Percentiles rank a stretch among this genome's conserved stretches.
Evolutionary conservation across 2,888 invertebrate genomes (phyloP).

Genomic region (Epistrophe grossulariae): DNA sequence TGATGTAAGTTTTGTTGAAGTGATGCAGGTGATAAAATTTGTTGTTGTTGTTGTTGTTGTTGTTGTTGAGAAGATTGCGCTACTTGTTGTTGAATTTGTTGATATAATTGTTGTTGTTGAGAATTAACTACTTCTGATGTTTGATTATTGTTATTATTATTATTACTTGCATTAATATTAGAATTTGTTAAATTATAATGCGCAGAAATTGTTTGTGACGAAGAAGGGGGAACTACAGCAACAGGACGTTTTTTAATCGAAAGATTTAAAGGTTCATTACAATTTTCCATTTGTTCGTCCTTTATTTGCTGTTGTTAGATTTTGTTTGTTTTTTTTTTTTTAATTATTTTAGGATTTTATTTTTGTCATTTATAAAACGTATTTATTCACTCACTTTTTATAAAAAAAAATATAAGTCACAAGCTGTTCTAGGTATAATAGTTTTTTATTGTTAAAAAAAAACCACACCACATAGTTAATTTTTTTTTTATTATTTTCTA

Average conservation of each 20-base stretch:
- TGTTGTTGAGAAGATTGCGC: slow-evolving; percentile 19
- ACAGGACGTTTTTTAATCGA: slow-evolving; percentile 85
- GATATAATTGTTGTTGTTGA: slow-evolving; percentile 52
- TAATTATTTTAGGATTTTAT: not conserved
- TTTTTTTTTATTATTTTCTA: not conserved
- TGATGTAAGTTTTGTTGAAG: slow-evolving; percentile 49
- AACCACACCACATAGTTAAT: not conserved
- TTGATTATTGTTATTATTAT: slow-evolving; percentile 33
- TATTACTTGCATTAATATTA: slow-evolving; percentile 48
- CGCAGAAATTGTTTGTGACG: slow-evolving; percentile 67
- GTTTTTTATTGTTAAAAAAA: not conserved
- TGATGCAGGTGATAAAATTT: slow-evolving; percentile 16
- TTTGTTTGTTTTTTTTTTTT: slow-evolving; percentile 13
- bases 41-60: slow-evolving; percentile 25
- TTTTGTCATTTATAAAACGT: not conserved
- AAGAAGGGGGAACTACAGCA: slow-evolving; percentile 85
- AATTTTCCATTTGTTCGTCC: slow-evolving; percentile 78
- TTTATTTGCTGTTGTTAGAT: slow-evolving; percentile 39
- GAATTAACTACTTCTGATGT: slow-evolving; percentile 42
- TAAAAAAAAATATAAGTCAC: not conserved
- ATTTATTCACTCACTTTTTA: not conserved
- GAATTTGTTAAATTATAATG: slow-evolving; percentile 62
- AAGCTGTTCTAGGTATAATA: not conserved
- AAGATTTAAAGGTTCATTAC: slow-evolving; percentile 84
- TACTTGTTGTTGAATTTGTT: slow-evolving; percentile 40